phyloP scores from a whole-genome alignment of 2,113 vertebrate species.

The Rhombomys opimus region DNA sequence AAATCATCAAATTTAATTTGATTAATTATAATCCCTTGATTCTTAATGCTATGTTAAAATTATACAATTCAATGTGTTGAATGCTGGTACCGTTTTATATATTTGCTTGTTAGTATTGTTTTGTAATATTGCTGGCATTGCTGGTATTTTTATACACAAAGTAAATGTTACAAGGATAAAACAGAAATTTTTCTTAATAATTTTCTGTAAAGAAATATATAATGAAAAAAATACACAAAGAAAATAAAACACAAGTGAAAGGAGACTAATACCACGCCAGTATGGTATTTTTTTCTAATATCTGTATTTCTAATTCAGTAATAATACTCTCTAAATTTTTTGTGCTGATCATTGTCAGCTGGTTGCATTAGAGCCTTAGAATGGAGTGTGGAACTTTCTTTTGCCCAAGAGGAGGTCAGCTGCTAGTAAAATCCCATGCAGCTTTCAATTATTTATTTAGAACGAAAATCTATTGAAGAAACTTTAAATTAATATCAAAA shows the following conservation, averaged over 20 bases:
- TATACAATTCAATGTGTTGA: neutral
- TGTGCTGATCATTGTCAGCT: neutral
- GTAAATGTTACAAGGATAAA: neutral
- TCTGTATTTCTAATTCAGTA: conserved; percentile 26
- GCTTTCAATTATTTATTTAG: conserved; percentile 72
- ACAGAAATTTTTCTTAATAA: neutral
- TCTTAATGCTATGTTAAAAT: neutral
- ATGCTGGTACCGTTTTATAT: neutral
- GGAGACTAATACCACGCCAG: neutral
- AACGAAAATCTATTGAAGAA: conserved; percentile 69
- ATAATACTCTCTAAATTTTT: neutral
- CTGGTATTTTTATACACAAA: conserved; percentile 30
- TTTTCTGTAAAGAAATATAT: neutral
- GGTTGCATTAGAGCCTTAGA: conserved; percentile 24
- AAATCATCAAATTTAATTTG: conserved; percentile 1
- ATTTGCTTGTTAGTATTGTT: neutral
- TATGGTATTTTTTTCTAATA: neutral
- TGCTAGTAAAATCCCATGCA: conserved; percentile 3
- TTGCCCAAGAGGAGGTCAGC: conserved; percentile 36
- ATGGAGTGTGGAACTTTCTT: neutral
- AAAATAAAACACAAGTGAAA: neutral
- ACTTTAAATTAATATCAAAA: conserved; percentile 64
- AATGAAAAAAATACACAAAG: neutral
- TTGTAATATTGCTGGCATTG: neutral
- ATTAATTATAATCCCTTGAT: neutral